Base-by-base conservation (phyloP, 2,888 invertebrate species). In the Archaeoteleia sp. region DNA sequence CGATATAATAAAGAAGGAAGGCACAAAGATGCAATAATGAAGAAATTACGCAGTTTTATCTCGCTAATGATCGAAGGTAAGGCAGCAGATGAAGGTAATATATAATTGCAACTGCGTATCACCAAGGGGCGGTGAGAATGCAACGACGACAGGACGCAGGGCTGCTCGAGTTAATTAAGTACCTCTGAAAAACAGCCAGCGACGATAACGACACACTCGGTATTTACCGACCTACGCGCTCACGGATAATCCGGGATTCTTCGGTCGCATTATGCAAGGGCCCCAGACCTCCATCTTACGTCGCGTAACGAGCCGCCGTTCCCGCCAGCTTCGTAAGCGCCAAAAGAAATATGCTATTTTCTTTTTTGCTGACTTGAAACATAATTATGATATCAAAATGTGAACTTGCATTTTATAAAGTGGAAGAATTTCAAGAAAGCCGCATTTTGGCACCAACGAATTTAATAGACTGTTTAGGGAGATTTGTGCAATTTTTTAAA, bases 131-230 rank as follows among this genome's bases (percentile, higher is more conserved):
- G 20, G 20, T 2, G 20, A 20, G 20, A 20, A 20, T 5, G 20
- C 3, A 20, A 20, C 20, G 20, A 43, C 49, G 54, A 55, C 66
- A 43, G 48, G 42, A 60, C 51, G 35, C 17, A 37, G 32, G 40
- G 57, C 40, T n/a, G 25, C 48, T 60, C 43, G 37, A 60, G 43
- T 60, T 66, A 66, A 66, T 66, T 58, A 66, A 58, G 58, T 60
- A 57, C 51, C 62, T 45, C 58, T 35, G 51, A 67, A 62, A 67
- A 57, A 58, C 58, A 37, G 23, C 42, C 62, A 27, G 20, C 20
- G 30, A 51, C 57, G 62, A 67, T 67, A 67, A 67, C 48, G 62
- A 62, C 62, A 9, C 20, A 23, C 27, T 43, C 29, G 53, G 53
- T 57, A 58, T 67, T 62, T 46, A 53, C 62, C 27, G 49, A 51